A percentile compares a stretch with the other conserved stretches of the same genome.
Conservation (phyloP, 2,113 vertebrate genomes). For the Pachypanchax playfairii region DNA sequence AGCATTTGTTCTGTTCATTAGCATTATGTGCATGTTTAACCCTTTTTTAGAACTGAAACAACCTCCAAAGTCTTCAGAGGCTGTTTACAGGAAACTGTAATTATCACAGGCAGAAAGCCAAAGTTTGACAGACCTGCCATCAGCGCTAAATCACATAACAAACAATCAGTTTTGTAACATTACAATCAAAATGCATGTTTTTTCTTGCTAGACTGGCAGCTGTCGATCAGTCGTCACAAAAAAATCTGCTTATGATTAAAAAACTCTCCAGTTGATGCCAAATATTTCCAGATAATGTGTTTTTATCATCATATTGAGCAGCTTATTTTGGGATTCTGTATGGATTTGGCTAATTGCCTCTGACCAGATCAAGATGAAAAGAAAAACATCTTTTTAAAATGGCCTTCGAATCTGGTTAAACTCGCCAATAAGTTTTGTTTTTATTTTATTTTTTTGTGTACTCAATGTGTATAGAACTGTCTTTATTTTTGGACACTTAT, state of each 20-base stretch:
- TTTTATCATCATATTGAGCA: slow-evolving; percentile 66
- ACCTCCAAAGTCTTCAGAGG: background rate
- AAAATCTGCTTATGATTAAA: slow-evolving; percentile 69
- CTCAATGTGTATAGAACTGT: too few relatives aligned
- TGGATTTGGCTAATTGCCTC: slow-evolving; percentile 64
- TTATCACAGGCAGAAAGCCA: slow-evolving; percentile 5
- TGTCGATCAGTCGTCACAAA: slow-evolving; percentile 34
- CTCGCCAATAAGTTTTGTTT: too few relatives aligned
- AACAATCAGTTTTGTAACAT: slow-evolving; percentile 28
- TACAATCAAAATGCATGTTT: slow-evolving; percentile 57
- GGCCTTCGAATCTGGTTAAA: too few relatives aligned
- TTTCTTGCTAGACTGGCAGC: slow-evolving; percentile 43
- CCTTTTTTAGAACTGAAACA: too few relatives aligned
- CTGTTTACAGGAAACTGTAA: background rate
- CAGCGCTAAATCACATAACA: slow-evolving; percentile 15
- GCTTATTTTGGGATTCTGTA: slow-evolving; percentile 70
- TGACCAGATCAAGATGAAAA: slow-evolving; percentile 51
- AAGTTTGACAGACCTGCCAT: slow-evolving; percentile 2
- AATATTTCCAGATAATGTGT: slow-evolving; percentile 37
- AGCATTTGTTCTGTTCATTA: background rate
- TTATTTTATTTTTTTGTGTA: too few relatives aligned
- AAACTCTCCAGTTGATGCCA: slow-evolving; percentile 51
- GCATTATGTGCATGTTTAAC: too few relatives aligned
- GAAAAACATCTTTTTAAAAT: too few relatives aligned
- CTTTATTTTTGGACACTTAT: too few relatives aligned